phyloP scores from a whole-genome alignment of 2,888 invertebrate species.

The Arge pagana region DNA sequence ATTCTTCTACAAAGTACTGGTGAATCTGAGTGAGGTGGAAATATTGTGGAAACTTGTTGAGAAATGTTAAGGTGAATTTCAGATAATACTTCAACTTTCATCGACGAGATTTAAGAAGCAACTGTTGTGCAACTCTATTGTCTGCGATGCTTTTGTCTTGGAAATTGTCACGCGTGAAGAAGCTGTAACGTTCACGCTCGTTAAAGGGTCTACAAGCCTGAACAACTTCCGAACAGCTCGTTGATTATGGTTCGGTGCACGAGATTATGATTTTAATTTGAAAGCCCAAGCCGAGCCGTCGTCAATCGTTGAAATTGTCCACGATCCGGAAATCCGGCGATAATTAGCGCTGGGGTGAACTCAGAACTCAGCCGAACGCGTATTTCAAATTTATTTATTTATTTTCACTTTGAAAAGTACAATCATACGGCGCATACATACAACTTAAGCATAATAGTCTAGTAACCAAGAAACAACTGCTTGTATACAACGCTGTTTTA shows the following conservation, averaged over 20 bases:
- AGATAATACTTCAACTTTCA: slow-evolving; percentile 4
- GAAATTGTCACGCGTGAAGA: slow-evolving; percentile 17
- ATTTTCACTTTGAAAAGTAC: slow-evolving; percentile 32
- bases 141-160: slow-evolving; percentile 24
- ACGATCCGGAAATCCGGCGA: no score
- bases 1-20: no score
- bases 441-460: slow-evolving; percentile 42
- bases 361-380: no score
- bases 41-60: no score
- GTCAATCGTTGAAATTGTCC: no score
- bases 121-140: slow-evolving; percentile 17
- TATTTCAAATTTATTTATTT: slow-evolving; percentile 26
- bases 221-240: no score
- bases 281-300: no score
- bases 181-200: slow-evolving; percentile 28
- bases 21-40: no score
- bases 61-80: no score
- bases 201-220: slow-evolving; percentile 29
- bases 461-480: slow-evolving; percentile 17
- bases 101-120: slow-evolving; percentile 9
- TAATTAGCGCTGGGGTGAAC: no score
- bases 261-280: no score
- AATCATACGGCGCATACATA: slow-evolving; percentile 50
- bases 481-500: slow-evolving; percentile 1
- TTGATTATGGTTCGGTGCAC: no score